A percentile compares a stretch with the other conserved stretches of the same genome.
Evolutionary conservation across 2,888 invertebrate species (phyloP).

Genomic region (Dolichopus griseipennis): DNA sequence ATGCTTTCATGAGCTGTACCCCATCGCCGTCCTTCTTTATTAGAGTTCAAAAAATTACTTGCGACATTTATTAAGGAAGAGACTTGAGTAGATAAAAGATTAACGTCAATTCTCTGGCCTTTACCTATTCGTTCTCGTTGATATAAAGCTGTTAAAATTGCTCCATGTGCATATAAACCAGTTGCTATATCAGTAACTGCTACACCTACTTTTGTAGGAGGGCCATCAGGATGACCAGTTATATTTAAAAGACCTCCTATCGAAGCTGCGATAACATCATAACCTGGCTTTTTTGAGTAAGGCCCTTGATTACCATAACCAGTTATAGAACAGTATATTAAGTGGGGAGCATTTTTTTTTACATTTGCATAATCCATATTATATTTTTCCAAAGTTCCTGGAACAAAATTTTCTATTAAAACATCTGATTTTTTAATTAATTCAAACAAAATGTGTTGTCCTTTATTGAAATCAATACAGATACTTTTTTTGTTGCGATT

Average conservation of each 20-base stretch:
- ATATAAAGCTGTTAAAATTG: constrained; percentile 83
- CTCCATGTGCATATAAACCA: constrained; percentile 89
- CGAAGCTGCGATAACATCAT: constrained; percentile 91
- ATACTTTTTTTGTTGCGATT: constrained; percentile 94
- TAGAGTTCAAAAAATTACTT: constrained; percentile 81
- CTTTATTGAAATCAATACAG: constrained; percentile 71
- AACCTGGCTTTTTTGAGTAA: constrained; percentile 79
- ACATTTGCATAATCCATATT: constrained; percentile 74
- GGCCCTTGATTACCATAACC: constrained; percentile 87
- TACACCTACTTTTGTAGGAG: constrained; percentile 85
- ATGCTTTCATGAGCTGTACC: constrained; percentile 93
- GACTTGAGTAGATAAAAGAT: constrained; percentile 88
- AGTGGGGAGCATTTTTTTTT: constrained; percentile 57
- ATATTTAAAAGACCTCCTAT: constrained; percentile 82
- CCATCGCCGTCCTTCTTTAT: constrained; percentile 65
- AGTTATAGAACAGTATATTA: constrained; percentile 89
- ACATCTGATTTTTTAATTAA: constrained; percentile 74
- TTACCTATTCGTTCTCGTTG: constrained; percentile 64
- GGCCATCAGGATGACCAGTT: constrained; percentile 76
- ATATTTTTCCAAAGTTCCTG: constrained; percentile 71
- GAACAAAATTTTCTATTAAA: constrained; percentile 87
- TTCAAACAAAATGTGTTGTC: constrained; percentile 61
- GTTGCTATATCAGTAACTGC: constrained; percentile 92
- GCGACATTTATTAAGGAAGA: constrained; percentile 81
- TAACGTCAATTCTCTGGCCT: constrained; percentile 90